Evolutionary conservation across 2,113 vertebrate species (phyloP).

Genomic region (Atherinomorus stipes): DNA sequence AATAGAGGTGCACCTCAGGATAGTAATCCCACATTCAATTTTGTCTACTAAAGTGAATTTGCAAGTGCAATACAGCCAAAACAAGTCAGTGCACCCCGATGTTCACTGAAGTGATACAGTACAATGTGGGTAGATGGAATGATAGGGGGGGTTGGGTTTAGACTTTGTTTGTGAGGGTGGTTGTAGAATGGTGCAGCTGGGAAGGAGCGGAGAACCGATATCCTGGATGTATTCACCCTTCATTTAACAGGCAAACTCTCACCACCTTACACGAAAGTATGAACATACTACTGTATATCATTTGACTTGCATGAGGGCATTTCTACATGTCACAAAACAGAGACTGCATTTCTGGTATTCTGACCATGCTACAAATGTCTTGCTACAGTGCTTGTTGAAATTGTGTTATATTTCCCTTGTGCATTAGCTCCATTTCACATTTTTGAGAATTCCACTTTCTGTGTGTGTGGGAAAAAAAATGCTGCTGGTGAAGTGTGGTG

Average conservation of each 20-base stretch:
- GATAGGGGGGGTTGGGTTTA: slow-evolving; percentile 10
- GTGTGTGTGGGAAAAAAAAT: slow-evolving; percentile 53
- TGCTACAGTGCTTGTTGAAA: slow-evolving; percentile 75
- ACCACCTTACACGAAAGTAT: slow-evolving; percentile 62
- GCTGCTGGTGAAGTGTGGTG: slow-evolving; percentile 56
- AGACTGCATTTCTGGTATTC: slow-evolving; percentile 65
- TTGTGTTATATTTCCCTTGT: slow-evolving; percentile 77
- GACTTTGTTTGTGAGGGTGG: neutral
- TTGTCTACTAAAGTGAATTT: slow-evolving; percentile 66
- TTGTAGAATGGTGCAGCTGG: neutral
- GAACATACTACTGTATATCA: slow-evolving; percentile 55
- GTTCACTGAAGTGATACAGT: slow-evolving; percentile 63
- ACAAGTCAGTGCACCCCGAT: slow-evolving; percentile 50
- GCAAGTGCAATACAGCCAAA: slow-evolving; percentile 55
- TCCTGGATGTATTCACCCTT: slow-evolving; percentile 67
- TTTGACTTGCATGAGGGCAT: slow-evolving; percentile 72
- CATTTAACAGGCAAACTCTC: slow-evolving; percentile 75
- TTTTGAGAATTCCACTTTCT: slow-evolving; percentile 58
- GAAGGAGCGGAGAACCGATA: slow-evolving; percentile 46
- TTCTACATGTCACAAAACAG: slow-evolving; percentile 60
- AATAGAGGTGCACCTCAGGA: slow-evolving; percentile 43
- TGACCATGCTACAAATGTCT: slow-evolving; percentile 67
- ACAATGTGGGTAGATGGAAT: slow-evolving; percentile 62
- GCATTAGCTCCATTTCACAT: slow-evolving; percentile 75
- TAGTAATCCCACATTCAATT: slow-evolving; percentile 60